A percentile compares a stretch with the other conserved stretches of the same genome.
Evolutionary conservation across 2,113 vertebrate genomes (phyloP).

Genomic region (Syrmaticus mikado): DNA sequence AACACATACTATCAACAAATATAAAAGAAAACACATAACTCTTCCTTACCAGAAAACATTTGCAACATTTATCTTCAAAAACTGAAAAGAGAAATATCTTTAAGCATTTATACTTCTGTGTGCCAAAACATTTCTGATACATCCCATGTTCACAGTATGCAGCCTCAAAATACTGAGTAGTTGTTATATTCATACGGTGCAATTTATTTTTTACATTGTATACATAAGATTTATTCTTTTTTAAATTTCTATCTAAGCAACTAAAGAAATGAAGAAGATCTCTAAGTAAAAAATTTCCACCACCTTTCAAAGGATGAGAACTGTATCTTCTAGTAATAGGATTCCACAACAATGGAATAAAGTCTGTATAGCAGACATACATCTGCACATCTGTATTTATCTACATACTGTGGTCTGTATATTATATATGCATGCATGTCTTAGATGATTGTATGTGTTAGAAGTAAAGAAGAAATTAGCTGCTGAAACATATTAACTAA

Average conservation of each 20-base stretch:
- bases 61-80: background rate
- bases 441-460: background rate
- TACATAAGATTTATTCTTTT: background rate
- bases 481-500: background rate
- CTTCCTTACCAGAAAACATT: background rate
- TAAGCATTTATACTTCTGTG: background rate
- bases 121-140: background rate
- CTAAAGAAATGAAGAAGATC: background rate
- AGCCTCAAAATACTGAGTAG: background rate
- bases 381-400: background rate
- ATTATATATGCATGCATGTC: background rate
- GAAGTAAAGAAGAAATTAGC: background rate
- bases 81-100: background rate
- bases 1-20: background rate
- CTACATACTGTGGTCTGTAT: background rate
- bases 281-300: background rate
- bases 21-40: background rate
- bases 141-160: background rate
- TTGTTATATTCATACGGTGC: background rate
- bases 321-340: background rate
- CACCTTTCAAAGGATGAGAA: background rate
- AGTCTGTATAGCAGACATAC: background rate
- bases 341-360: background rate
- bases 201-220: background rate
- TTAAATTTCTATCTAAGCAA: background rate